Percentiles rank a stretch among this genome's conserved stretches.
These are phyloP conservation scores for Enteromius radiatus DNA, from an alignment of 2,797 vertebrate species.

Conservation along the genomic window DNA sequence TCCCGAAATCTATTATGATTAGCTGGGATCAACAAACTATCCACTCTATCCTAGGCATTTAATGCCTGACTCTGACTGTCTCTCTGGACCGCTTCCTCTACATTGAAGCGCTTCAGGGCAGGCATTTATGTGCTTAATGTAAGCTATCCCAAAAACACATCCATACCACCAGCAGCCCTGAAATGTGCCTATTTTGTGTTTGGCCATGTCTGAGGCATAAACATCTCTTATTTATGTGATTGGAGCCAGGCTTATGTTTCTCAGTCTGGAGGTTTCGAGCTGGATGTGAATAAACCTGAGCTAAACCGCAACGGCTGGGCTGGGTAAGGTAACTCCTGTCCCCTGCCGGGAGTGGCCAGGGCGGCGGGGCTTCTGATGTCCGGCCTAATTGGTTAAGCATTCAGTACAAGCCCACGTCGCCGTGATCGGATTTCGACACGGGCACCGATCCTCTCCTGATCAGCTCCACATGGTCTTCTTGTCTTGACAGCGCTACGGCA, in stretches of 20 bases:
- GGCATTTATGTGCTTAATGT: conserved; percentile 29
- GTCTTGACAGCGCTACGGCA: conserved; percentile 31
- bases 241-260: conserved; percentile 59
- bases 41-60: conserved; percentile 44
- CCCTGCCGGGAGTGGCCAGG: conserved; percentile 35
- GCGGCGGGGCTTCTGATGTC: conserved; percentile 35
- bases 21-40: conserved; percentile 43
- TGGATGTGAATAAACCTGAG: conserved; percentile 48
- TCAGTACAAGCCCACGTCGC: conserved; percentile 20
- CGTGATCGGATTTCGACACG: conserved; percentile 52
- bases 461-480: conserved; percentile 45
- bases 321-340: conserved; percentile 56
- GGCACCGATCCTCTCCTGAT: conserved; percentile 48
- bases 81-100: conserved; percentile 24
- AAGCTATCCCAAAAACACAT: conserved; percentile 25
- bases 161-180: not conserved
- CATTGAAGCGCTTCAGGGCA: conserved; percentile 27
- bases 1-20: conserved; percentile 52
- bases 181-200: conserved; percentile 38
- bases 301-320: conserved; percentile 51
- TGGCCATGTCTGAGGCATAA: conserved; percentile 37
- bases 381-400: conserved; percentile 44
- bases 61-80: conserved; percentile 32
- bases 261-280: conserved; percentile 44
- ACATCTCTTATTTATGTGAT: conserved; percentile 53